phyloP scores from a whole-genome alignment of 2,888 invertebrate genomes.

The Esperia sulphurella region DNA sequence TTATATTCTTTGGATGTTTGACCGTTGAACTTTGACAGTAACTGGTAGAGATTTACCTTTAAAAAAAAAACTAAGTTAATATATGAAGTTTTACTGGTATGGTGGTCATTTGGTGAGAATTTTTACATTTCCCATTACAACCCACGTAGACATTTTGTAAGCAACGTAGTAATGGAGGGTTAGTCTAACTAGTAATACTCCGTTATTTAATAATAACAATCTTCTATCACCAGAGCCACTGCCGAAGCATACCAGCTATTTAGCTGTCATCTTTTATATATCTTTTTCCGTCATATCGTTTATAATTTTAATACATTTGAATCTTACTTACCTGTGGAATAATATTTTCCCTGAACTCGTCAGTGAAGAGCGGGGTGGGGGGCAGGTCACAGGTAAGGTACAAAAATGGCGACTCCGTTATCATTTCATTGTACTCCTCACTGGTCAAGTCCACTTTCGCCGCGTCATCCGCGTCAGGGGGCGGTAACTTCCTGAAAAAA shows the following conservation, averaged over 20 bases:
- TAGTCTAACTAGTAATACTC: no score
- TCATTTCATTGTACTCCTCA: constrained; percentile 92
- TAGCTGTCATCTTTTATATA: no score
- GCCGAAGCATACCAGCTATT: no score
- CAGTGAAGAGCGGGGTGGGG: constrained; percentile 97
- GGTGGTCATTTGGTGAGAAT: no score
- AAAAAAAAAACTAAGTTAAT: background rate
- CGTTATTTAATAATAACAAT: no score
- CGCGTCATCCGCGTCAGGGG: constrained; percentile 93
- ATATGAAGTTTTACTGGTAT: no score
- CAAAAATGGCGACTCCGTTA: constrained; percentile 95
- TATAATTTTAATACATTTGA: no score
- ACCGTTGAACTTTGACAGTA: constrained; percentile 98
- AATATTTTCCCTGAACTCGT: constrained; percentile 98
- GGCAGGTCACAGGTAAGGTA: constrained; percentile 99
- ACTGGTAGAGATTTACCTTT: constrained; percentile 94
- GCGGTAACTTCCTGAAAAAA: constrained; percentile 88
- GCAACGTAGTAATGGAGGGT: no score
- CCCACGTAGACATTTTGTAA: no score
- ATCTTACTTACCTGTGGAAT: constrained; percentile 98
- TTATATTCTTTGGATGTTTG: constrained; percentile 98
- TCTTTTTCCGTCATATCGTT: no score
- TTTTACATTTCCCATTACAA: no score
- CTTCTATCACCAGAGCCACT: no score
- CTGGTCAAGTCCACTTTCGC: constrained; percentile 90